Evolutionary conservation across 2,113 vertebrate genomes (phyloP).

Genomic region (Proteles cristata): DNA sequence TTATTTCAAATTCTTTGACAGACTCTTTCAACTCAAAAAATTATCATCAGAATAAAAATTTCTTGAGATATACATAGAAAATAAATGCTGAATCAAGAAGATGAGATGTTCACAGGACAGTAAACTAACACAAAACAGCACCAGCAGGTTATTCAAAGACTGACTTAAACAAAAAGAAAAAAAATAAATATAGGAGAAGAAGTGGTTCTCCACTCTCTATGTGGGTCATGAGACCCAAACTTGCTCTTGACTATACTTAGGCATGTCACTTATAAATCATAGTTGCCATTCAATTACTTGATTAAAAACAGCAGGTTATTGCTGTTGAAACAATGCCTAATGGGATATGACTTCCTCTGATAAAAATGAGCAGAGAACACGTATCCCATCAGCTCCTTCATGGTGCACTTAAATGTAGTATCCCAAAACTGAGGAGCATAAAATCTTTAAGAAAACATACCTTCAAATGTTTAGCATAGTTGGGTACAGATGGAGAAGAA

Average conservation of each 20-base stretch:
- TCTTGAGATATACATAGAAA: slow-evolving; percentile 3
- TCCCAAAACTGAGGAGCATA: slow-evolving; percentile 18
- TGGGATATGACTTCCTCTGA: slow-evolving; percentile 51
- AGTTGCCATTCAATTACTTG: slow-evolving; percentile 60
- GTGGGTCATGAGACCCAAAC: background rate
- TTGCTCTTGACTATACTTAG: background rate
- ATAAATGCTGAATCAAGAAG: slow-evolving; percentile 45
- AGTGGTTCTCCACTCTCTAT: background rate
- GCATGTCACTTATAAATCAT: slow-evolving; percentile 31
- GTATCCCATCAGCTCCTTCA: slow-evolving; percentile 41
- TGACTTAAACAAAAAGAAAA: background rate
- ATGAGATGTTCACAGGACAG: background rate
- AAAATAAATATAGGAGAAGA: background rate
- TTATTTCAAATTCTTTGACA: slow-evolving; percentile 52
- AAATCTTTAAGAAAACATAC: slow-evolving; percentile 58
- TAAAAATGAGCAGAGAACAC: slow-evolving; percentile 47
- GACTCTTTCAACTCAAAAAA: slow-evolving; percentile 36
- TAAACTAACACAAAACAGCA: background rate
- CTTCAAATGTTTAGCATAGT: background rate
- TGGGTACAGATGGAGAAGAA: background rate
- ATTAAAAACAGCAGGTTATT: slow-evolving; percentile 64
- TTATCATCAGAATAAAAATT: slow-evolving; percentile 31
- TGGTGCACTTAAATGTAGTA: slow-evolving; percentile 15
- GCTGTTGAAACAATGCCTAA: slow-evolving; percentile 49
- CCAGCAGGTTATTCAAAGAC: background rate